Conservation (phyloP, 2,888 invertebrate genomes). For the Eupeodes luniger region DNA sequence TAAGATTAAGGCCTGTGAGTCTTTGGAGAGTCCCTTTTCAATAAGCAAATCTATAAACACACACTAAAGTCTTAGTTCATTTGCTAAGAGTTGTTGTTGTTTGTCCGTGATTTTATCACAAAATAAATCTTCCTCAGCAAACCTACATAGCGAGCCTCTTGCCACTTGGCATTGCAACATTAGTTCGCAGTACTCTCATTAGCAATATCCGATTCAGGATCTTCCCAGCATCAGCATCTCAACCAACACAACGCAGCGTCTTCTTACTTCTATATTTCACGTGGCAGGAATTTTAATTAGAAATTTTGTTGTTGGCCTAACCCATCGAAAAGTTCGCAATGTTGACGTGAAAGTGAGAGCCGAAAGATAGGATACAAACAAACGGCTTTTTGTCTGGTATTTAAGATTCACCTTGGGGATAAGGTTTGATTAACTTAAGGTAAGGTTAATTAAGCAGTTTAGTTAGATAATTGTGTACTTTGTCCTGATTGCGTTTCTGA, state of each 20-base stretch:
- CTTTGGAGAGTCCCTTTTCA: background rate
- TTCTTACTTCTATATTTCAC: slow-evolving; percentile 35
- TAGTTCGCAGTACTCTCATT: slow-evolving; percentile 31
- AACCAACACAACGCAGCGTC: background rate
- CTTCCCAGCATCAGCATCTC: background rate
- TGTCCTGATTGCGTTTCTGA: slow-evolving; percentile 43
- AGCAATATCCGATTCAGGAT: slow-evolving; percentile 31
- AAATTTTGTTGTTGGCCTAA: slow-evolving; percentile 43
- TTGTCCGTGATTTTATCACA: slow-evolving; percentile 1
- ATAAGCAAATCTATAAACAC: slow-evolving; percentile 25
- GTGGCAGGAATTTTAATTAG: slow-evolving; percentile 60
- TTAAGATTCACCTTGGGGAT: slow-evolving; percentile 48
- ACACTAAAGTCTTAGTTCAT: background rate
- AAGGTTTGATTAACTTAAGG: slow-evolving; percentile 56
- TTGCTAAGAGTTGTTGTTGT: background rate
- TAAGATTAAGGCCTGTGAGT: background rate
- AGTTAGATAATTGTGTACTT: slow-evolving; percentile 23
- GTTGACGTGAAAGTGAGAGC: slow-evolving; percentile 2
- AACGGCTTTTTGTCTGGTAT: slow-evolving; percentile 18
- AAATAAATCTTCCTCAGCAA: slow-evolving; percentile 26
- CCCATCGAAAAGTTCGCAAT: slow-evolving; percentile 48
- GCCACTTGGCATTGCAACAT: background rate
- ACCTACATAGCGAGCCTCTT: background rate
- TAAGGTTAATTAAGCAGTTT: slow-evolving; percentile 60
- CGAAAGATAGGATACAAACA: slow-evolving; percentile 4